Evolutionary conservation across 2,888 invertebrate genomes (phyloP).

Genomic region (Petrophora chlorosata): DNA sequence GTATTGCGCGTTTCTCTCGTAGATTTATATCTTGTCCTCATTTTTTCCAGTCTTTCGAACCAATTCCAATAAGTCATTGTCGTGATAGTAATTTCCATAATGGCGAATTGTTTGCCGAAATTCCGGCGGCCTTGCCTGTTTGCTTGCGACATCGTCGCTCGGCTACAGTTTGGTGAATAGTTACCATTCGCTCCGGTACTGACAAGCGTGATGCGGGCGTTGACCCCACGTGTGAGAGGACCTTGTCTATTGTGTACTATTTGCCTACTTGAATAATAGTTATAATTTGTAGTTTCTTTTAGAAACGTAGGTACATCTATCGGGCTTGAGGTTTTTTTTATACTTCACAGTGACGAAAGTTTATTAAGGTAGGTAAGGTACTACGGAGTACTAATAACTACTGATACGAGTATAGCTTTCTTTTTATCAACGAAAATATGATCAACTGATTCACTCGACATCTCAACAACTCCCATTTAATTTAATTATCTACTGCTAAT

Average conservation of each 20-base stretch:
- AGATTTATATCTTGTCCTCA: constrained; percentile 12
- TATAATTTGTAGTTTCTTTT: constrained; percentile 28
- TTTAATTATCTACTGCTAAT: too few species aligned
- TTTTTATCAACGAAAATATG: too few species aligned
- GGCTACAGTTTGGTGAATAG: constrained; percentile 23
- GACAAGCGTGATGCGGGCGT: constrained; percentile 21
- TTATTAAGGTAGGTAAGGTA: too few species aligned
- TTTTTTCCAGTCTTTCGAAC: constrained; percentile 19
- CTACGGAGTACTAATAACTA: too few species aligned
- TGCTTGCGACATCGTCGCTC: constrained; percentile 28
- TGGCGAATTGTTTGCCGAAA: constrained; percentile 29
- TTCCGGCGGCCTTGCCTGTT: constrained; percentile 30
- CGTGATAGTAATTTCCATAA: constrained; percentile 28
- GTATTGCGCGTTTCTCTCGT: constrained; percentile 9
- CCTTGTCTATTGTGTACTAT: constrained; percentile 59
- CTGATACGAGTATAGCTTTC: too few species aligned
- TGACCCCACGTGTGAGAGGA: constrained; percentile 48
- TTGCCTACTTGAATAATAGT: constrained; percentile 47
- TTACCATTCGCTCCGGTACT: constrained; percentile 3
- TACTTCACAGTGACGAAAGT: too few species aligned
- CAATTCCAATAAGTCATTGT: constrained; percentile 24
- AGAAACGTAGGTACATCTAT: too few species aligned
- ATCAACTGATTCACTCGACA: too few species aligned
- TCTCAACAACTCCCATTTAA: too few species aligned
- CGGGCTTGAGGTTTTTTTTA: too few species aligned